A percentile compares a stretch with the other conserved stretches of the same genome.
phyloP scores from a whole-genome alignment of 2,797 vertebrate species.

The Lagorchestes hirsutus region DNA sequence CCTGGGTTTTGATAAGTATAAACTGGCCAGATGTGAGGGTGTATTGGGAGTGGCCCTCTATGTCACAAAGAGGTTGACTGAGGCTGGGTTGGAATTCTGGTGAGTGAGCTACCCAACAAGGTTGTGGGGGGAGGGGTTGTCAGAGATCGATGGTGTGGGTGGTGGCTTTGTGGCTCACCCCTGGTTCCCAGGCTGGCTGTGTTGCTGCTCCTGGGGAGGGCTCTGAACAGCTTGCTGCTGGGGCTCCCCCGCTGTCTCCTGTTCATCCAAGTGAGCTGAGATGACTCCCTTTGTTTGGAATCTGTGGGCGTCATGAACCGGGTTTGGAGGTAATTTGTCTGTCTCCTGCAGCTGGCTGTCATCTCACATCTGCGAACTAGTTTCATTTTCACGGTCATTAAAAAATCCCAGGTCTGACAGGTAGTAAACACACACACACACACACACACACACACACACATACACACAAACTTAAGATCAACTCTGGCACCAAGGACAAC shows the following conservation, averaged over 20 bases:
- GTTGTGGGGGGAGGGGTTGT: no score
- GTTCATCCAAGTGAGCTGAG: not conserved
- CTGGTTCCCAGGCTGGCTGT: not conserved
- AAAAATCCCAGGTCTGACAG: conserved; percentile 82
- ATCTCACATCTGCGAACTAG: conserved; percentile 74
- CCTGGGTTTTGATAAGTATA: not conserved
- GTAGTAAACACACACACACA: conserved; percentile 63
- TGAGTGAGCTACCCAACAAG: accelerated
- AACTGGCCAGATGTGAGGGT: not conserved
- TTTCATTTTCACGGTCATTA: conserved; percentile 74
- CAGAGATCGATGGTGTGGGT: not conserved
- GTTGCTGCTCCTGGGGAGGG: not conserved
- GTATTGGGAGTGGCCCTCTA: not conserved
- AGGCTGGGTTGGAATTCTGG: accelerated
- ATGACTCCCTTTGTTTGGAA: conserved; percentile 70
- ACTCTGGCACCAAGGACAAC: not conserved
- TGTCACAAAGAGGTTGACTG: not conserved
- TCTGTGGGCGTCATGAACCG: conserved; percentile 65
- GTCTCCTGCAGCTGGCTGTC: conserved; percentile 84
- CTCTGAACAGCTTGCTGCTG: not conserved
- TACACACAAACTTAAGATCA: not conserved
- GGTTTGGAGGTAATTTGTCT: conserved; percentile 79
- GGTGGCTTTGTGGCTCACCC: not conserved
- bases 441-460: not conserved
- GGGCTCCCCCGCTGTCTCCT: conserved; percentile 24